phyloP scores from a whole-genome alignment of 2,113 vertebrate genomes.

The Perognathus longimembris region DNA sequence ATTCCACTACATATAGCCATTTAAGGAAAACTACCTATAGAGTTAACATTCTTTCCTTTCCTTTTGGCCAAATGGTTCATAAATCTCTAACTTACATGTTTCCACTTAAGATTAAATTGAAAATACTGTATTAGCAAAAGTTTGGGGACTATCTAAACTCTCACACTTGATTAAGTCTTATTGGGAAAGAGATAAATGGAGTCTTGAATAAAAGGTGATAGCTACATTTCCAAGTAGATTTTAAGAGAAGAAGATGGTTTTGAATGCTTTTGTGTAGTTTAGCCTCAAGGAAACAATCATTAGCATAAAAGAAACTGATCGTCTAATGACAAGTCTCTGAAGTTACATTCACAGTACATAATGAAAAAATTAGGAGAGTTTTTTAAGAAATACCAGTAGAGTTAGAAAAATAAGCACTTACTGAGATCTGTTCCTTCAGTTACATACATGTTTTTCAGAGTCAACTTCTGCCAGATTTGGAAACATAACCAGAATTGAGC shows the following conservation, averaged over 20 bases:
- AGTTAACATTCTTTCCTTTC: slow-evolving; percentile 83
- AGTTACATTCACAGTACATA: neutral
- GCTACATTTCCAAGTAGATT: neutral
- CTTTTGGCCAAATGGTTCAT: slow-evolving; percentile 83
- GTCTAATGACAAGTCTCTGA: neutral
- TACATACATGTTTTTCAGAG: slow-evolving; percentile 2
- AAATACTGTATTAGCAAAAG: slow-evolving; percentile 61
- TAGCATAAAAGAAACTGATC: neutral
- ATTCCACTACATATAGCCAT: slow-evolving; percentile 85
- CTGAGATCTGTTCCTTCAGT: slow-evolving; percentile 25
- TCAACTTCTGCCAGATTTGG: slow-evolving; percentile 9
- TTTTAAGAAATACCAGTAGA: neutral
- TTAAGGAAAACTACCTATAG: slow-evolving; percentile 89
- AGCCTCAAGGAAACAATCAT: neutral
- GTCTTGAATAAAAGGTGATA: neutral
- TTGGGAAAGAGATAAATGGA: slow-evolving; percentile 24
- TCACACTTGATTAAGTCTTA: slow-evolving; percentile 11
- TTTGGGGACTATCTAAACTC: slow-evolving; percentile 13
- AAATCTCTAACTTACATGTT: slow-evolving; percentile 69
- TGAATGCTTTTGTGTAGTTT: neutral
- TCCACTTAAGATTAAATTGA: slow-evolving; percentile 59
- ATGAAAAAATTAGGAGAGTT: neutral
- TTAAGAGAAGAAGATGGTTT: neutral
- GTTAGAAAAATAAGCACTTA: slow-evolving; percentile 27
- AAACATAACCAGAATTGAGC: slow-evolving; percentile 22